Evolutionary conservation across 1,140 invertebrate species (phyloP), one percentile per base, ranked within the genome.

Genomic region (Cherax destructor): DNA sequence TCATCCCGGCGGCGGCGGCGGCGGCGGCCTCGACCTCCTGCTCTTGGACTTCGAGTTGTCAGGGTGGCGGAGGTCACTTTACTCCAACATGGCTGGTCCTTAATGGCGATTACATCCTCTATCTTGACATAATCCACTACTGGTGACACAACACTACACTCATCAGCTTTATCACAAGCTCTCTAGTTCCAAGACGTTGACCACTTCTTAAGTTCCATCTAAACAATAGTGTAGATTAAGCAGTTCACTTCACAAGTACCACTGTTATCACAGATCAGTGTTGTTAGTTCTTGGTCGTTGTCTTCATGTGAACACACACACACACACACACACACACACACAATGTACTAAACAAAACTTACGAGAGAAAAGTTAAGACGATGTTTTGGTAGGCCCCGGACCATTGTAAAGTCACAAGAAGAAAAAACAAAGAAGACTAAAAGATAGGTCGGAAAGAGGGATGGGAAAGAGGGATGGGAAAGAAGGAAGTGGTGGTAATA

Each of bases 351-450:
- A 6, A 65, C 5, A 16, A 65, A 10, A 6, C 11, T 21, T 65
- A 65, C 0, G 61, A 65, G 56, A 16, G 9, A 59, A 59, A 59
- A 59, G 56, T 59, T 59, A 59, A 59, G 3, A 59, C 56, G 56
- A 9, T 10, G 16, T 59, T 59, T 16, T 59, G 30, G 30, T 41
- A 41, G 2, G 61, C 21, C 61, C 18, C 61, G 61, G 4, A 65
- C 52, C 9, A 9, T 5, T 56, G 52, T 56, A 3, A 4, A 9
- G 52, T 1, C 9, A 56, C 9, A 56, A 92, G 92, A 93, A 93
- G 91, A 93, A 92, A 94, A 94, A 93, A 93, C 65, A 69, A 10
- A 49, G 16, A 41, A n/a, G 47, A n/a, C 49, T 18, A 10, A n/a
- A n/a, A 74, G 61, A 50, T 5, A 41, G 65, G 61, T 21, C 7